Evolutionary conservation across 2,113 vertebrate species (phyloP).

Genomic region (Dinomys branickii): DNA sequence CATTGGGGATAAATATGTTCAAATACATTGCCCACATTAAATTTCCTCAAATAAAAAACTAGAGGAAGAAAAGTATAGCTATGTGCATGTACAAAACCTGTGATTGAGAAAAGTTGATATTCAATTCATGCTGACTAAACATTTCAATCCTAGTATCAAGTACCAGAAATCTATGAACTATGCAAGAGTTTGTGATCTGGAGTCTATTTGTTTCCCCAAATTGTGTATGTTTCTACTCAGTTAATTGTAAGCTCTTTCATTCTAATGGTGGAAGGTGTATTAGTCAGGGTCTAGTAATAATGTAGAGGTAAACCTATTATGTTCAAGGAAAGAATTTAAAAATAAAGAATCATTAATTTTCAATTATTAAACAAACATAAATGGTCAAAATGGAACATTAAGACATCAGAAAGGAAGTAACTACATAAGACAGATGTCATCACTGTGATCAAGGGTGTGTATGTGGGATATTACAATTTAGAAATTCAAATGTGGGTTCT

Average conservation of each 20-base stretch:
- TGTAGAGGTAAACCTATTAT: not conserved
- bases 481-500: not conserved
- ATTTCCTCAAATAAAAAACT: not conserved
- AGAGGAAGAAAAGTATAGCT: not conserved
- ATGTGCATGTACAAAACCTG: not conserved
- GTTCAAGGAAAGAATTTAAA: constrained; percentile 42
- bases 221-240: not conserved
- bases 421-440: not conserved
- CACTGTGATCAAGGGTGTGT: not conserved
- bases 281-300: not conserved
- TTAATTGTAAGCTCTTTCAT: not conserved
- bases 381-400: not conserved
- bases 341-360: not conserved
- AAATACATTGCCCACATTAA: not conserved
- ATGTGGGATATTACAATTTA: not conserved
- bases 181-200: not conserved
- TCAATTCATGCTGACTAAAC: not conserved
- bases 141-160: not conserved
- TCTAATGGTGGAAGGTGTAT: not conserved
- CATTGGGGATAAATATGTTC: not conserved
- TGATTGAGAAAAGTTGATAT: not conserved
- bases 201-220: not conserved
- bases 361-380: not conserved
- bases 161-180: not conserved
- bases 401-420: not conserved